These are phyloP conservation scores for Centropyge bicolor DNA, from an alignment of 2,797 vertebrate species.

Conservation along the genomic window DNA sequence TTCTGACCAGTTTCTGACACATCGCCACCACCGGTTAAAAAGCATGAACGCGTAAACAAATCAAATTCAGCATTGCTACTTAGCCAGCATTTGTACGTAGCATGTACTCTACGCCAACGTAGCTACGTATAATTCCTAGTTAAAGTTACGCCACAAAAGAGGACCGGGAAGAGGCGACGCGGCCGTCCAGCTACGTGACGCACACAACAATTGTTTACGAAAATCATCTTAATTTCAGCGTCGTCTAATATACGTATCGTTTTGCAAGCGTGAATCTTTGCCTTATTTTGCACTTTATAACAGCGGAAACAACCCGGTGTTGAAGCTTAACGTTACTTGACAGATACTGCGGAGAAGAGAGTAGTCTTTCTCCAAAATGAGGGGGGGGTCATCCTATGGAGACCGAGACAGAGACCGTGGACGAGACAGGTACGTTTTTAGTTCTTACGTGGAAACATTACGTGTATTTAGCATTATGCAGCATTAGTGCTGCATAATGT, in stretches of 20 bases:
- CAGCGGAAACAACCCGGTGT: neutral
- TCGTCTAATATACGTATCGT: too few species aligned
- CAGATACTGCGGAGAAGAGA: neutral
- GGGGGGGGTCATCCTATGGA: constrained; percentile 85
- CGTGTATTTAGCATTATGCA: neutral
- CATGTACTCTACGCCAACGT: fast-evolving
- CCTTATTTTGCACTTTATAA: neutral
- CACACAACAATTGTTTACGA: constrained; percentile 18
- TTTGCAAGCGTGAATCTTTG: neutral
- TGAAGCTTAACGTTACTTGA: neutral
- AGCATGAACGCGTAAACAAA: neutral
- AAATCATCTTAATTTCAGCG: neutral
- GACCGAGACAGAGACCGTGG: constrained; percentile 92
- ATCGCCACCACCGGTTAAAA: constrained; percentile 37
- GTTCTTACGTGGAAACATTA: neutral
- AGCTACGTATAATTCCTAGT: constrained; percentile 44
- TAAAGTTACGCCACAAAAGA: constrained; percentile 41
- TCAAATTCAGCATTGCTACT: constrained; percentile 39
- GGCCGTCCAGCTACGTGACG: constrained; percentile 52
- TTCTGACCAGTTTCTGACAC: constrained; percentile 12
- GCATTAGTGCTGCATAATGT: neutral
- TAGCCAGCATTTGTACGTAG: constrained; percentile 15
- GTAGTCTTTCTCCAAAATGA: constrained; percentile 71
- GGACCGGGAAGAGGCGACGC: constrained; percentile 17
- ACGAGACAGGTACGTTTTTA: constrained; percentile 82